Evolutionary conservation across 35 echinoderm and acorn worm species (phyloP).

Genomic region (Heliocidaris erythrogramma): DNA sequence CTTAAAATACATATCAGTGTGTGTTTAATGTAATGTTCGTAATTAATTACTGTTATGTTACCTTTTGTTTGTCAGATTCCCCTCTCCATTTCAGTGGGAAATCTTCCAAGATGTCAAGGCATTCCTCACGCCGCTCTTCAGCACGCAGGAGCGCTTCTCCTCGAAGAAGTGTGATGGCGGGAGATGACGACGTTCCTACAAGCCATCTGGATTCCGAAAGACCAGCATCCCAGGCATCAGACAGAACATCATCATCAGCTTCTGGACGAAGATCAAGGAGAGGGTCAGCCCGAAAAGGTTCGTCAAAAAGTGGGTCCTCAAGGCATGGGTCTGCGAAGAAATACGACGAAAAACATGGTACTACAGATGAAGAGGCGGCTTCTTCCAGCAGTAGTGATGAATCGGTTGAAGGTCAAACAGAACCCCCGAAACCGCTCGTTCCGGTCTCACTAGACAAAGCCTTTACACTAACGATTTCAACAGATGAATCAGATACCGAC

Average conservation of each 20-base stretch:
- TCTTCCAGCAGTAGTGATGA: background rate
- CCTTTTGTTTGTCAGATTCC: background rate
- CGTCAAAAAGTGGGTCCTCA: constrained; percentile 3
- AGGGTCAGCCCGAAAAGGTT: background rate
- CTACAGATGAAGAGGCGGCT: background rate
- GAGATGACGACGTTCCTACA: background rate
- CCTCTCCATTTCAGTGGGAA: background rate
- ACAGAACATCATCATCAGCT: background rate
- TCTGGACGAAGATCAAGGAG: constrained; percentile 4
- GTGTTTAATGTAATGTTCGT: too few relatives aligned
- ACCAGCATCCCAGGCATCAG: background rate
- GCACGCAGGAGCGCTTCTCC: background rate
- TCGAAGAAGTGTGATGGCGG: background rate
- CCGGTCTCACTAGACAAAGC: background rate
- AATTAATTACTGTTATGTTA: background rate
- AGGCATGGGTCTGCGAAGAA: background rate
- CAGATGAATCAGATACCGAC: background rate
- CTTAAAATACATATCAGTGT: background rate
- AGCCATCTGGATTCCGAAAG: background rate
- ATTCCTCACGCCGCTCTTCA: background rate
- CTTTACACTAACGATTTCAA: background rate
- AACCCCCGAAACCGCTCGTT: background rate
- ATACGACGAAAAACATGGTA: background rate
- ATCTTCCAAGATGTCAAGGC: background rate
- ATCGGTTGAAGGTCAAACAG: background rate